phyloP scores from a whole-genome alignment of 2,113 vertebrate genomes.

The Megalops atlanticus region DNA sequence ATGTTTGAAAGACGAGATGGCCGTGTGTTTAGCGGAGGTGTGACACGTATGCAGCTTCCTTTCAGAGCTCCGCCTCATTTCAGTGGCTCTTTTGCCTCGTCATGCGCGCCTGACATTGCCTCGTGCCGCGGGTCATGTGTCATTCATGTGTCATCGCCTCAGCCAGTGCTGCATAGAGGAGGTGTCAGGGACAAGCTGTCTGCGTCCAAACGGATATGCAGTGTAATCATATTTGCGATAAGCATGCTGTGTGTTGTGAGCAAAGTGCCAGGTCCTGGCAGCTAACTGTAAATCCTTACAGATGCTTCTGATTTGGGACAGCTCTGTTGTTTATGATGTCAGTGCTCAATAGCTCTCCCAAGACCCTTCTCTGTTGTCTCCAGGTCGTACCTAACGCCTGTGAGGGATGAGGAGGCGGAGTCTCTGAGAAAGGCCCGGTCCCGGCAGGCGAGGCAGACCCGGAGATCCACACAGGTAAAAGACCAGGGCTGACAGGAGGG shows the following conservation, averaged over 20 bases:
- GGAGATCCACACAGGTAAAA: constrained; percentile 74
- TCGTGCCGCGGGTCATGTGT: constrained; percentile 4
- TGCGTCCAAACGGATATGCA: background rate
- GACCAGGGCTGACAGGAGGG: background rate
- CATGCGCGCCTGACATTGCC: background rate
- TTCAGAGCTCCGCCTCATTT: background rate
- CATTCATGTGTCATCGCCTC: background rate
- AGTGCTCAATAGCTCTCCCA: background rate
- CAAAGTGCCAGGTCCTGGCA: too few relatives aligned
- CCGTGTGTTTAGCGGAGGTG: background rate
- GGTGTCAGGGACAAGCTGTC: background rate
- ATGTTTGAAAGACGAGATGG: background rate
- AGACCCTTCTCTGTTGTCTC: background rate
- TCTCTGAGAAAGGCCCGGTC: constrained; percentile 91
- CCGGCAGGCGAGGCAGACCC: constrained; percentile 88
- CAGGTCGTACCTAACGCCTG: constrained; percentile 77
- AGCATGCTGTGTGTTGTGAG: background rate
- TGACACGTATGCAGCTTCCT: background rate
- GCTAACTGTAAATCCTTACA: too few relatives aligned
- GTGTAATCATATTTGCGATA: background rate
- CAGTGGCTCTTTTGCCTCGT: background rate
- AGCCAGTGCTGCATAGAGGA: background rate
- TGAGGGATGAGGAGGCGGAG: constrained; percentile 89
- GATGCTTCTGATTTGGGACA: background rate
- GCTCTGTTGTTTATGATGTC: background rate